Evolutionary conservation across 2,113 vertebrate genomes (phyloP).

Genomic region (Megaleporinus macrocephalus): DNA sequence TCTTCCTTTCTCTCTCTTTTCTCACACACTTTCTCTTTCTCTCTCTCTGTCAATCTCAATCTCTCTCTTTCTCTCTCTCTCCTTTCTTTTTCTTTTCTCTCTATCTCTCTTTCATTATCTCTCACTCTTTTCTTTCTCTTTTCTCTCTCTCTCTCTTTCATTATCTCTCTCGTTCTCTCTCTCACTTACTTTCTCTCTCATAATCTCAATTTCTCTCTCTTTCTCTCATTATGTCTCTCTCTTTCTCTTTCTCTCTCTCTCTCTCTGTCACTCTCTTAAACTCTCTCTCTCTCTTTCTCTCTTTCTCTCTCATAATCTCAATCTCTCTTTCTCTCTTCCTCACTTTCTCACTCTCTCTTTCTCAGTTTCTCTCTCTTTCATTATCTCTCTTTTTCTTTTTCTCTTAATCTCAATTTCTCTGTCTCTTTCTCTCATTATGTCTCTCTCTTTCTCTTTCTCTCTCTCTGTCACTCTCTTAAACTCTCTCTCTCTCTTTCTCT

Average conservation of each 20-base stretch:
- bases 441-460: slow-evolving; percentile 29
- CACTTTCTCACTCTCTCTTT: slow-evolving; percentile 20
- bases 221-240: slow-evolving; percentile 22
- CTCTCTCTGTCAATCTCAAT: slow-evolving; percentile 23
- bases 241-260: background rate
- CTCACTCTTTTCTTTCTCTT: slow-evolving; percentile 37
- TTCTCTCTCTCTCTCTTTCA: background rate
- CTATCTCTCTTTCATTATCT: slow-evolving; percentile 10
- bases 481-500: slow-evolving; percentile 23
- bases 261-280: slow-evolving; percentile 13
- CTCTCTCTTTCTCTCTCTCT: slow-evolving; percentile 30
- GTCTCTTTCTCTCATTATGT: slow-evolving; percentile 30
- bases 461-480: slow-evolving; percentile 8
- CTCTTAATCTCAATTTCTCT: slow-evolving; percentile 18
- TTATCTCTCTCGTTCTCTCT: slow-evolving; percentile 8
- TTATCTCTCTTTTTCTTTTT: background rate
- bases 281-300: slow-evolving; percentile 36
- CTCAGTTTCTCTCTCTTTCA: slow-evolving; percentile 35
- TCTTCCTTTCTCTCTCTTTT: slow-evolving; percentile 38
- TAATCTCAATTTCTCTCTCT: slow-evolving; percentile 35
- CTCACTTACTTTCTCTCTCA: too few species aligned
- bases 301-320: too few species aligned
- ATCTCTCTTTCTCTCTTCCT: too few species aligned
- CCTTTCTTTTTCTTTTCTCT: too few species aligned
- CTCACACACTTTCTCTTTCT: slow-evolving; percentile 14